Conservation (phyloP, 1,140 invertebrate genomes). For the Gryon sp. region DNA sequence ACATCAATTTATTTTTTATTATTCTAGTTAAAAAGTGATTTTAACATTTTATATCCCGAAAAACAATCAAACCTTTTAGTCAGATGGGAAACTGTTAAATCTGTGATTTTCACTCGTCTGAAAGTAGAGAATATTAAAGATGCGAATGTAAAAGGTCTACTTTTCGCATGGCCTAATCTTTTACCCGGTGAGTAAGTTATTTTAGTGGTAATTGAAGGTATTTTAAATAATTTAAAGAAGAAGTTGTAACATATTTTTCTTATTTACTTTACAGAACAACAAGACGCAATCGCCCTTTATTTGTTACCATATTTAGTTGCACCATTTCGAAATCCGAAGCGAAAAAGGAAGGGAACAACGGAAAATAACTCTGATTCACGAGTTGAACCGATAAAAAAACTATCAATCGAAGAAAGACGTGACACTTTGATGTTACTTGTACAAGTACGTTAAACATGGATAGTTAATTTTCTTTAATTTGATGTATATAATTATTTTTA, state of each 20-base stretch:
- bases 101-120: background rate
- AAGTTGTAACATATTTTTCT: background rate
- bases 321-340: conserved; percentile 10
- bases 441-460: no score
- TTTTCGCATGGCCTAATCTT: conserved; percentile 11
- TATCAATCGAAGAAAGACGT: conserved; percentile 1
- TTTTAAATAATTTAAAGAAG: background rate
- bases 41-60: background rate
- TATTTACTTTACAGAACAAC: conserved; percentile 14
- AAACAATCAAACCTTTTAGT: background rate
- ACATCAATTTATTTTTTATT: background rate
- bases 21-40: conserved; percentile 7
- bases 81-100: background rate
- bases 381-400: background rate
- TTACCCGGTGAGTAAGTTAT: background rate
- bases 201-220: background rate
- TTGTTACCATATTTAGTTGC: conserved; percentile 2
- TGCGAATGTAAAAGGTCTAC: background rate
- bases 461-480: no score
- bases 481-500: no score
- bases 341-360: background rate
- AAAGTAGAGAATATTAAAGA: conserved; percentile 7
- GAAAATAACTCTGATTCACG: background rate
- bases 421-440: background rate
- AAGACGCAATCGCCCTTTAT: conserved; percentile 8